Conservation (phyloP, 2,797 vertebrate species). For the Enteromius fasciolatus region DNA sequence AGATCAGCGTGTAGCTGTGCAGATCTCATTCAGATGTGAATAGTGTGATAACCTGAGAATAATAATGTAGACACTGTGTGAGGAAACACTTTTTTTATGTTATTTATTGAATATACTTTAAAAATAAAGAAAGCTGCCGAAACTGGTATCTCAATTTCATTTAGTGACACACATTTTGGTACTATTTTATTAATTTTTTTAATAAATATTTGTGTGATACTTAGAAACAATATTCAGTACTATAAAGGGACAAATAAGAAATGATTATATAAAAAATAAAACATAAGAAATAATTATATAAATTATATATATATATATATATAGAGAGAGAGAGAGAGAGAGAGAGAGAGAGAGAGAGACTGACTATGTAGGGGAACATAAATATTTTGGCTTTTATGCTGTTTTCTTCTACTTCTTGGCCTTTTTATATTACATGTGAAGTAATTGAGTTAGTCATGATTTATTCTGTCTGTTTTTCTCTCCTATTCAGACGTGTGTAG, state of each 20-base stretch:
- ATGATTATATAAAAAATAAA: neutral
- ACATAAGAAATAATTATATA: neutral
- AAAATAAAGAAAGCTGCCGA: neutral
- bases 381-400: neutral
- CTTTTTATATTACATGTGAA: neutral
- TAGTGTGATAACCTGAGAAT: neutral
- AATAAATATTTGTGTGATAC: neutral
- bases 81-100: neutral
- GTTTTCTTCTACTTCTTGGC: neutral
- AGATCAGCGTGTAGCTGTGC: constrained; percentile 24
- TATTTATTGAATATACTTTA: neutral
- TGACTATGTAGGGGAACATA: neutral
- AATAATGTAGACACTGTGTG: neutral
- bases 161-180: neutral
- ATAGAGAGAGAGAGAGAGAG: too few species aligned
- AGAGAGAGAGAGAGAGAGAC: neutral
- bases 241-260: neutral
- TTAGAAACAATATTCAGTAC: neutral
- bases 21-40: neutral
- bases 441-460: neutral
- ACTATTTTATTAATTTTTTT: neutral
- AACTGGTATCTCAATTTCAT: neutral
- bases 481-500: neutral
- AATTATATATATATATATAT: too few species aligned
- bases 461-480: neutral